Evolutionary conservation across 2,888 invertebrate genomes (phyloP), one percentile per base, ranked within the genome.

Genomic region (Catocala nupta): DNA sequence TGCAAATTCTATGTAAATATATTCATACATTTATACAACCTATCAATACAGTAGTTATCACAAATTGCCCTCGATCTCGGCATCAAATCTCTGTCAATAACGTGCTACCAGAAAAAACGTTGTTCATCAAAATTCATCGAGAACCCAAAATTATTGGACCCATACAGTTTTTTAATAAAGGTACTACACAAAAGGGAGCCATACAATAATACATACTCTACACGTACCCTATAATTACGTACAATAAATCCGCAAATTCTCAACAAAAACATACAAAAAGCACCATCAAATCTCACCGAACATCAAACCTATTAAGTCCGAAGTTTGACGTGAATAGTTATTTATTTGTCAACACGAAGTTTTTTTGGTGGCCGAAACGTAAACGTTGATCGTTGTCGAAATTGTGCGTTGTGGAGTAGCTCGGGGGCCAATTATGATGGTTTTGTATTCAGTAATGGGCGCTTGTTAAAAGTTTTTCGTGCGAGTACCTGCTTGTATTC

Each of bases 221-320:
- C 59, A 51, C 39, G 44, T 70, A 86, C 84, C 88, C 91, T 77
- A 76, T 89, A 84, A 92, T 91, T 92, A 91, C 81, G 80, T 71
- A 77, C 85, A 81, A 90, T 90, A 89, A 90, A 87, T 89, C 81
- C 77, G 85, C 85, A 75, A 75, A 81, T 65, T 66, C 63, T 68
- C 16, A 33, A 56, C 44, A 65, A 79, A 74, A 75, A 78, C 68
- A 74, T 75, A 78, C 69, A 80, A 78, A 77, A 57, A 80, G 76
- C 52, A 39, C 49, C 66, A 75, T 74, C 72, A 64, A 74, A 80
- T 78, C 75, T 78, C 44, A 55, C 6, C 2, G 65, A 67, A 63
- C 68, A 65, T 66, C 66, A 63, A 65, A 68, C 58, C 64, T 63
- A 68, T 66, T 44, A 69, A 73, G 71, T 60, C 64, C 56, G 69